These are phyloP conservation scores for Eremobia ochroleuca DNA, from an alignment of 2,888 invertebrate genomes.

Conservation along the genomic window DNA sequence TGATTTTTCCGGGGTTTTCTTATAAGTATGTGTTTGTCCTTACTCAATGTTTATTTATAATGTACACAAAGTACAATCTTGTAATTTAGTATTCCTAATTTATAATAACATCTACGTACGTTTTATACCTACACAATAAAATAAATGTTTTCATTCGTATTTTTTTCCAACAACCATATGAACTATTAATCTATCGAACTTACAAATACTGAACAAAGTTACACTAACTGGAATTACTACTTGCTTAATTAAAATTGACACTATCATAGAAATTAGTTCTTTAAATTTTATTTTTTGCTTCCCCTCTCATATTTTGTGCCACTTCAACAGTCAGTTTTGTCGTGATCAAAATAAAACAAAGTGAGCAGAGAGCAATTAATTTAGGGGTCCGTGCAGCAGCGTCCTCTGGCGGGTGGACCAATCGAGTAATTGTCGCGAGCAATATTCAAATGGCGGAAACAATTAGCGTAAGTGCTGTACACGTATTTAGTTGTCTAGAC, in stretches of 20 bases:
- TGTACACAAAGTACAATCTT: not conserved
- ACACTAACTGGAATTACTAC: not conserved
- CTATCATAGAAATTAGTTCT: not conserved
- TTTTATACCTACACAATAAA: not conserved
- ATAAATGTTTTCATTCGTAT: not conserved
- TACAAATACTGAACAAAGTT: not conserved
- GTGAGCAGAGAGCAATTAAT: constrained; percentile 87
- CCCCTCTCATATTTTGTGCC: constrained; percentile 30
- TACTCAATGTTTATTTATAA: not conserved
- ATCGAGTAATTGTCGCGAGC: constrained; percentile 89
- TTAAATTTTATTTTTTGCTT: not conserved
- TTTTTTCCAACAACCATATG: not conserved
- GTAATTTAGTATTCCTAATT: not conserved
- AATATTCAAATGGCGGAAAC: constrained; percentile 91
- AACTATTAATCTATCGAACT: not conserved
- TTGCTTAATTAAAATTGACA: not conserved
- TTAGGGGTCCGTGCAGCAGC: constrained; percentile 81
- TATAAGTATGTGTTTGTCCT: not conserved
- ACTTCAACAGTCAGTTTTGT: constrained; percentile 74
- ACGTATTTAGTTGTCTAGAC: constrained; percentile 76
- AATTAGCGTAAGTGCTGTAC: constrained; percentile 89
- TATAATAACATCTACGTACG: not conserved
- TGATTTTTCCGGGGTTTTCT: not conserved
- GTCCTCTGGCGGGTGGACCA: constrained; percentile 84
- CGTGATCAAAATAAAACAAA: constrained; percentile 85